Conservation (phyloP, 1,140 invertebrate genomes). For the Lycorma delicatula region DNA sequence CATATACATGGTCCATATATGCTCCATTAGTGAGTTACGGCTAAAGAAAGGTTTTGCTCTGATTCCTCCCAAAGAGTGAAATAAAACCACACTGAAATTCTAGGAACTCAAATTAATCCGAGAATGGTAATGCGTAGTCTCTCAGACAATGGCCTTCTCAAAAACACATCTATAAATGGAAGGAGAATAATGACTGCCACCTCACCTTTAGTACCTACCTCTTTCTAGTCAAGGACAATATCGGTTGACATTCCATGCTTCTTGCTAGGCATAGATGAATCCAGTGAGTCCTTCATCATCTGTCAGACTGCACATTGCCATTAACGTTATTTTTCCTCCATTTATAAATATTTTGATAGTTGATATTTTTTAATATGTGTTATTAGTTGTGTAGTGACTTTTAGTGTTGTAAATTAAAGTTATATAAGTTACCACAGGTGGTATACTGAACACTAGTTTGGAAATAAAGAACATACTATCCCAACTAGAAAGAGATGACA, state of each 20-base stretch:
- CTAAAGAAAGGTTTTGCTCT: too few relatives aligned
- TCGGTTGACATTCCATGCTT: neutral
- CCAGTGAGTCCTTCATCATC: neutral
- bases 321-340: neutral
- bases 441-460: neutral
- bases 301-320: neutral
- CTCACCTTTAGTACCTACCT: neutral
- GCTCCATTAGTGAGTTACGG: too few relatives aligned
- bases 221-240: neutral
- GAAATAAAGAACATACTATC: neutral
- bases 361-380: neutral
- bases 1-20: too few relatives aligned
- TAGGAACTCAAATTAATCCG: too few relatives aligned
- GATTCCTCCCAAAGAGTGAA: too few relatives aligned
- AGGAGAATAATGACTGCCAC: neutral
- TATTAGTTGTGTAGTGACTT: neutral
- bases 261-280: neutral
- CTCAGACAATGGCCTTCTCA: neutral
- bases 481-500: constrained; percentile 2
- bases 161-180: neutral
- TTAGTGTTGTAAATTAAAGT: neutral
- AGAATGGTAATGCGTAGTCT: neutral
- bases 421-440: neutral
- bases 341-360: neutral
- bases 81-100: too few relatives aligned